Evolutionary conservation across 1,140 invertebrate genomes (phyloP).

Genomic region (Ruditapes philippinarum): DNA sequence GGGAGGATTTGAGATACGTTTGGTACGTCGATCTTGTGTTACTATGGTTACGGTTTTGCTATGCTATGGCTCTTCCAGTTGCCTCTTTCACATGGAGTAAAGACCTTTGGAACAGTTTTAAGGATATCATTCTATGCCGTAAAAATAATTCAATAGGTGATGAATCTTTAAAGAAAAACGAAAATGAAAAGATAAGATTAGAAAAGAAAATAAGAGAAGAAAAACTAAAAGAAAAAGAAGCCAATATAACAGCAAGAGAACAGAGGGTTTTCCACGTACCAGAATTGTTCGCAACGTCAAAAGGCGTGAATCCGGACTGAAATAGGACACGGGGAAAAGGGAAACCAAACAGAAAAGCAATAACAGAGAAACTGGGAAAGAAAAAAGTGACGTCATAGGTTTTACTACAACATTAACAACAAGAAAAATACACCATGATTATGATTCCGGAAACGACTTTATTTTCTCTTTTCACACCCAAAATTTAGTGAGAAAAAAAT

Average conservation of each 20-base stretch:
- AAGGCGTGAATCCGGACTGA: slow-evolving; percentile 78
- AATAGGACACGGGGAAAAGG: slow-evolving; percentile 58
- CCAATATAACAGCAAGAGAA: slow-evolving; percentile 59
- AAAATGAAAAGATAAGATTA: slow-evolving; percentile 54
- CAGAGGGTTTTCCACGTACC: slow-evolving; percentile 78
- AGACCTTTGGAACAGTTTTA: slow-evolving; percentile 81
- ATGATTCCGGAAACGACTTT: slow-evolving; percentile 82
- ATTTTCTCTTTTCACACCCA: slow-evolving; percentile 79
- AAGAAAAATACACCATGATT: slow-evolving; percentile 82
- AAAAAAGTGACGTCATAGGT: slow-evolving; percentile 81
- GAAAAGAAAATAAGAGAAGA: slow-evolving; percentile 63
- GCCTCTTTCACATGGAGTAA: slow-evolving; percentile 78
- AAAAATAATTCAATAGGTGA: slow-evolving; percentile 83
- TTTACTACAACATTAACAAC: slow-evolving; percentile 70
- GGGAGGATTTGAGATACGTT: slow-evolving; percentile 71
- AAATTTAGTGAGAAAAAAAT: slow-evolving; percentile 69
- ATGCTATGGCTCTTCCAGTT: slow-evolving; percentile 78
- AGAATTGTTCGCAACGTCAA: slow-evolving; percentile 84
- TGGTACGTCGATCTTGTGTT: slow-evolving; percentile 78
- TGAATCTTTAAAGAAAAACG: slow-evolving; percentile 64
- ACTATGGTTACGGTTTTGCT: slow-evolving; percentile 81
- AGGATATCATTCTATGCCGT: slow-evolving; percentile 80
- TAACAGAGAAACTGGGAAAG: slow-evolving; percentile 63
- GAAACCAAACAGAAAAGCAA: slow-evolving; percentile 40
- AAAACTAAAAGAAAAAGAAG: slow-evolving; percentile 68